Evolutionary conservation across 1,140 invertebrate species (phyloP).

Genomic region (Drosophila hydei): DNA sequence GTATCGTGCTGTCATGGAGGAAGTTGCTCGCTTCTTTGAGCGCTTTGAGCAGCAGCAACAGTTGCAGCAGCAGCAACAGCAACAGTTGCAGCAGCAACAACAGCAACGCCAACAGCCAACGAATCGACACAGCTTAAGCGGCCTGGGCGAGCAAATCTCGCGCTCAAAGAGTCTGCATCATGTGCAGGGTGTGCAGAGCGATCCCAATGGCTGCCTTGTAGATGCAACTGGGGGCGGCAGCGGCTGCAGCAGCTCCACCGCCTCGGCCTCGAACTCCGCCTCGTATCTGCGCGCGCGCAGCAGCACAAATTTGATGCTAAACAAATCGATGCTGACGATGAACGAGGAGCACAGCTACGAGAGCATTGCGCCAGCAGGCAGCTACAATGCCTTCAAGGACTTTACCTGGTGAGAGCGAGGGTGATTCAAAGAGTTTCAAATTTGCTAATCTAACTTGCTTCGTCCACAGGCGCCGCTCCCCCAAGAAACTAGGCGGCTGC

Average conservation of each 20-base stretch:
- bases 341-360: constrained; percentile 74
- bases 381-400: constrained; percentile 84
- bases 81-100: constrained; percentile 43
- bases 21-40: constrained; percentile 90
- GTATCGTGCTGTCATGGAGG: constrained; percentile 91
- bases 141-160: constrained; percentile 63
- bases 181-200: constrained; percentile 77
- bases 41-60: constrained; percentile 85
- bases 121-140: constrained; percentile 38
- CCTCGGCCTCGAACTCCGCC: constrained; percentile 16
- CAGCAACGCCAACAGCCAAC: constrained; percentile 42
- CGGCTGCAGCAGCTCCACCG: neutral
- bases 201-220: constrained; percentile 74
- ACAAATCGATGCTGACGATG: constrained; percentile 70
- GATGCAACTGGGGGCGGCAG: constrained; percentile 7
- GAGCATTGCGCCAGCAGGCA: constrained; percentile 67
- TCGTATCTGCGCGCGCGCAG: constrained; percentile 83
- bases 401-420: constrained; percentile 83
- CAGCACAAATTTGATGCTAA: constrained; percentile 77
- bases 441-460: too few relatives aligned
- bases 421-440: neutral
- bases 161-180: constrained; percentile 85
- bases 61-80: constrained; percentile 40
- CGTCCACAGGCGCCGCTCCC: constrained; percentile 69
- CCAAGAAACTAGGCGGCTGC: constrained; percentile 65